A percentile compares a stretch with the other conserved stretches of the same genome.
Evolutionary conservation across 2,113 vertebrate species (phyloP).

Genomic region (Uropsilus gracilis): DNA sequence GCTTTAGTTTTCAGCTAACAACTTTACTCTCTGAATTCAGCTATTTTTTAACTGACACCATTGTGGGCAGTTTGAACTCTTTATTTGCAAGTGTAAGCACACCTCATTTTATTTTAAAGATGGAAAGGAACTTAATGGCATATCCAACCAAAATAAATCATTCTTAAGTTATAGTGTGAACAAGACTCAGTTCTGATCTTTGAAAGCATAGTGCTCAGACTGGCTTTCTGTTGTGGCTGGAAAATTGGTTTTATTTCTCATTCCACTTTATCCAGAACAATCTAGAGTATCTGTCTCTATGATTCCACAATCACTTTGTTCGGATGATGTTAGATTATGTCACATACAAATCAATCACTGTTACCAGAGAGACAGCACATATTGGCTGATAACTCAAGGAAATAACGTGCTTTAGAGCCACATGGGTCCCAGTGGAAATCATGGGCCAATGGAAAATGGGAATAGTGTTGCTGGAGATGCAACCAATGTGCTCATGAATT

Average conservation of each 20-base stretch:
- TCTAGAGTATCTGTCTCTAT: neutral
- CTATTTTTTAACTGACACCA: neutral
- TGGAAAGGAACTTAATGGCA: neutral
- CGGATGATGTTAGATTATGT: neutral
- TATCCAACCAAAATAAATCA: neutral
- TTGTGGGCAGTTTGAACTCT: neutral
- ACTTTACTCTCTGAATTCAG: neutral
- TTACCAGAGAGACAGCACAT: neutral
- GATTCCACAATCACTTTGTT: neutral
- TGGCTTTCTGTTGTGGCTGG: neutral
- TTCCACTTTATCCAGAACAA: neutral
- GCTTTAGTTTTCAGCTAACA: neutral
- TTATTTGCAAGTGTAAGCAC: neutral
- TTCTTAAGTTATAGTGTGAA: neutral
- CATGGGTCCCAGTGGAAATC: neutral
- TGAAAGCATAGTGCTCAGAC: neutral
- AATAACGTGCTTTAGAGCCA: neutral
- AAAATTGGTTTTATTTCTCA: neutral
- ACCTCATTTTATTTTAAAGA: neutral
- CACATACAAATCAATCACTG: neutral
- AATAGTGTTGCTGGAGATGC: neutral
- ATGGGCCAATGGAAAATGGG: neutral
- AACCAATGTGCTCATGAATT: neutral
- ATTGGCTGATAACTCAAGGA: neutral
- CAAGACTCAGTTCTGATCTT: neutral